phyloP scores from a whole-genome alignment of 37 sponge, comb jelly and placozoan genomes.

The Eunapius fragilis region DNA sequence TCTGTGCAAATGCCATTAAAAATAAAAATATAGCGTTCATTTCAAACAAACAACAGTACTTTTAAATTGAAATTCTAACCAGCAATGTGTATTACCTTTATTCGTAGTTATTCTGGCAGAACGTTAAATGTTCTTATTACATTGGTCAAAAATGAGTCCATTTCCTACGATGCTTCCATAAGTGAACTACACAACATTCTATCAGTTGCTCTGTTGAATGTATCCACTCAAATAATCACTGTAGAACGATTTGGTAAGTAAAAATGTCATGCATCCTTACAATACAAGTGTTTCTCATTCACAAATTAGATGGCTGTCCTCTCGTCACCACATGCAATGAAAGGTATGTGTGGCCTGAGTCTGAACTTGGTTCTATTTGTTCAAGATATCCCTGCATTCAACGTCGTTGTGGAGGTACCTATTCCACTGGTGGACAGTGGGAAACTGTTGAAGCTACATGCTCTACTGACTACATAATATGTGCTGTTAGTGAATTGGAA shows the following conservation, averaged over 20 bases:
- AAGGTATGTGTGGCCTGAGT: background rate
- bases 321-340: background rate
- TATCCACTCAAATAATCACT: background rate
- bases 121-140: background rate
- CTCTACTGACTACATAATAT: background rate
- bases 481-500: background rate
- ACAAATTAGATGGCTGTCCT: background rate
- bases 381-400: background rate
- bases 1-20: background rate
- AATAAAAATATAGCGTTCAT: too few species aligned
- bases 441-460: background rate
- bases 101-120: background rate
- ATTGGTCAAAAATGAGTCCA: background rate
- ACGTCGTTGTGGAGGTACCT: background rate
- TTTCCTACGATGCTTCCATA: background rate
- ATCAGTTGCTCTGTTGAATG: background rate
- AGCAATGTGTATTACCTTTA: background rate
- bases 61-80: background rate
- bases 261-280: background rate
- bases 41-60: background rate
- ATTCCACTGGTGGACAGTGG: background rate
- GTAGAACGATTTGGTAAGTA: background rate
- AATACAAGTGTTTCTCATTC: background rate
- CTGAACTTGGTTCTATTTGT: background rate
- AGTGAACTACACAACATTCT: background rate